A percentile compares a stretch with the other conserved stretches of the same genome.
Evolutionary conservation across 2,113 vertebrate genomes (phyloP).

Genomic region (Dermatemys mawii): DNA sequence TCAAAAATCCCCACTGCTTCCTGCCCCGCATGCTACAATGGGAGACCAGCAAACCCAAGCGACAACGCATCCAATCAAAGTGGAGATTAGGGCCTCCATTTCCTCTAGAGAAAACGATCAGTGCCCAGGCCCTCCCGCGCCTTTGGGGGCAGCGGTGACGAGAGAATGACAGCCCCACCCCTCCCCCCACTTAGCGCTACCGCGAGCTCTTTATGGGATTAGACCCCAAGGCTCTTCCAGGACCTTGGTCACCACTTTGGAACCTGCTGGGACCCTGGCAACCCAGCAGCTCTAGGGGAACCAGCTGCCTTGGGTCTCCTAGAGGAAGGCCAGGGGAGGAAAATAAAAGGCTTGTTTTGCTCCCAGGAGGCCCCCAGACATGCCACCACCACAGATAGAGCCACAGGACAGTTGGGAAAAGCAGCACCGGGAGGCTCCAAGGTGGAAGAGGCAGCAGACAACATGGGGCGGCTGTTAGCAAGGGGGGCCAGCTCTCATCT

Average conservation of each 20-base stretch:
- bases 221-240: rapidly evolving
- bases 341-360: background rate
- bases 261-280: background rate
- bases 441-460: background rate
- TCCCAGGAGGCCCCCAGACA: background rate
- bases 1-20: background rate
- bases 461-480: background rate
- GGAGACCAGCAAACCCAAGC: background rate
- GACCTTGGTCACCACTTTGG: rapidly evolving
- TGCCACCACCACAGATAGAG: background rate
- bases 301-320: background rate
- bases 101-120: background rate
- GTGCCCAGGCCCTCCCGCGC: background rate
- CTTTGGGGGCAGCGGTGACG: background rate
- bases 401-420: background rate
- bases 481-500: background rate
- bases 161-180: background rate
- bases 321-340: background rate
- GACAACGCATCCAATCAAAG: background rate
- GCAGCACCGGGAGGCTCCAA: background rate
- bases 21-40: rapidly evolving
- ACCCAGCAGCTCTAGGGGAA: background rate
- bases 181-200: background rate
- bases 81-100: background rate
- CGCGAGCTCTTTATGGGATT: background rate